A percentile compares a stretch with the other conserved stretches of the same genome.
Conservation (phyloP, 2,797 vertebrate genomes). For the Ptychobarbus kaznakovi region DNA sequence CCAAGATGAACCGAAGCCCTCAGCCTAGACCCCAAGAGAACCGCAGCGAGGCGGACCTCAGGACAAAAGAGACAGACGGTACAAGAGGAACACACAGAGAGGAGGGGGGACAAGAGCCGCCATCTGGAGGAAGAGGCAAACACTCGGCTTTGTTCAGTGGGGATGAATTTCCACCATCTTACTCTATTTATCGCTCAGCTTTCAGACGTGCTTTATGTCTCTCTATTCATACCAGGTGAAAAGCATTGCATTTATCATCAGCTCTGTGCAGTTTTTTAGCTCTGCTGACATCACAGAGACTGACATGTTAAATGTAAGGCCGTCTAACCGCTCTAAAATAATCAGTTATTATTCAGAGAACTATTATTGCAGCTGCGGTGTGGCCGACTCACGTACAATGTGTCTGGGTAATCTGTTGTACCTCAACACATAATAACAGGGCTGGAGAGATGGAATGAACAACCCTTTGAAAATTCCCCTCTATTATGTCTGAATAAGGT, state of each 20-base stretch:
- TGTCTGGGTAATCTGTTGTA: slow-evolving; percentile 39
- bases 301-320: slow-evolving; percentile 19
- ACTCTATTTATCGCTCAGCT: slow-evolving; percentile 34
- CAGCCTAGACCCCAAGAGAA: slow-evolving; percentile 50
- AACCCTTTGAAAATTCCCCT: slow-evolving; percentile 44
- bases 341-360: slow-evolving; percentile 43
- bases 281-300: slow-evolving; percentile 16
- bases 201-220: slow-evolving; percentile 18
- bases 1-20: slow-evolving; percentile 65
- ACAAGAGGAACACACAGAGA: slow-evolving; percentile 61
- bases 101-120: slow-evolving; percentile 60
- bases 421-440: slow-evolving; percentile 56
- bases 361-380: slow-evolving; percentile 60
- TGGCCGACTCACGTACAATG: slow-evolving; percentile 24
- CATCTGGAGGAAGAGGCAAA: slow-evolving; percentile 77
- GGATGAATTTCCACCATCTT: slow-evolving; percentile 48
- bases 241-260: slow-evolving; percentile 44
- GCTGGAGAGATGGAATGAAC: slow-evolving; percentile 21
- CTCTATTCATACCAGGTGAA: slow-evolving; percentile 37
- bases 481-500: slow-evolving; percentile 62
- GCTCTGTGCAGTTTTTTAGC: slow-evolving; percentile 25
- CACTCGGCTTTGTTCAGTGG: slow-evolving; percentile 72
- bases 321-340: slow-evolving; percentile 46
- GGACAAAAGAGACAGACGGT: slow-evolving; percentile 66
- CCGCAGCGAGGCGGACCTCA: slow-evolving; percentile 51